phyloP scores from a whole-genome alignment of 2,888 invertebrate genomes.

The Shargacucullia verbasci region DNA sequence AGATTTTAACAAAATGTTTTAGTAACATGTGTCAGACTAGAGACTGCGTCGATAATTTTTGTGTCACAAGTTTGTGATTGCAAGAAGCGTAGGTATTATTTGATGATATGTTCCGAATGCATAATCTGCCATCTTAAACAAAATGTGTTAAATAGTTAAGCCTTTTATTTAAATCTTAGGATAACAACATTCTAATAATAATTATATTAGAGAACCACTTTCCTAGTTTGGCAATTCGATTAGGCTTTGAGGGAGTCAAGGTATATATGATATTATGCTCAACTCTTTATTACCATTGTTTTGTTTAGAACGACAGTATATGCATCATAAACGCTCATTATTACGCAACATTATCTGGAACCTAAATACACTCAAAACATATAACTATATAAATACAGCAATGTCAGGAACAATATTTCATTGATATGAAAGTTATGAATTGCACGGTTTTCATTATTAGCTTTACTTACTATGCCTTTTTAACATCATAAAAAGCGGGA shows the following conservation, averaged over 20 bases:
- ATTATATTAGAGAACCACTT: background rate
- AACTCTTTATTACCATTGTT: background rate
- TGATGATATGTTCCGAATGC: background rate
- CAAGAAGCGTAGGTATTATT: background rate
- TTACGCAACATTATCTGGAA: slow-evolving; percentile 1
- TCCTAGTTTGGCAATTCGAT: background rate
- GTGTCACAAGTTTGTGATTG: background rate
- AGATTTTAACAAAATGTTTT: background rate
- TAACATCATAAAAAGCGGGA: background rate
- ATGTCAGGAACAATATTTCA: slow-evolving; percentile 15
- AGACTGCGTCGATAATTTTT: background rate
- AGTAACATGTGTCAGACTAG: background rate
- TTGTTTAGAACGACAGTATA: slow-evolving; percentile 1
- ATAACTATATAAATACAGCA: background rate
- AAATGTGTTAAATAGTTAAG: background rate
- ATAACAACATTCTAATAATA: background rate
- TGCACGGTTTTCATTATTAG: background rate
- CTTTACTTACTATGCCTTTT: background rate
- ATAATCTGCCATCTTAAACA: background rate
- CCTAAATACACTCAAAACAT: slow-evolving; percentile 5
- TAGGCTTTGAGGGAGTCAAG: background rate
- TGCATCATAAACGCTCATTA: background rate
- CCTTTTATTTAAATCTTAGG: background rate
- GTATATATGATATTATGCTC: background rate
- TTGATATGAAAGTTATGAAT: slow-evolving; percentile 4